phyloP scores from a whole-genome alignment of 1,140 invertebrate species.

The Listronotus oregonensis region DNA sequence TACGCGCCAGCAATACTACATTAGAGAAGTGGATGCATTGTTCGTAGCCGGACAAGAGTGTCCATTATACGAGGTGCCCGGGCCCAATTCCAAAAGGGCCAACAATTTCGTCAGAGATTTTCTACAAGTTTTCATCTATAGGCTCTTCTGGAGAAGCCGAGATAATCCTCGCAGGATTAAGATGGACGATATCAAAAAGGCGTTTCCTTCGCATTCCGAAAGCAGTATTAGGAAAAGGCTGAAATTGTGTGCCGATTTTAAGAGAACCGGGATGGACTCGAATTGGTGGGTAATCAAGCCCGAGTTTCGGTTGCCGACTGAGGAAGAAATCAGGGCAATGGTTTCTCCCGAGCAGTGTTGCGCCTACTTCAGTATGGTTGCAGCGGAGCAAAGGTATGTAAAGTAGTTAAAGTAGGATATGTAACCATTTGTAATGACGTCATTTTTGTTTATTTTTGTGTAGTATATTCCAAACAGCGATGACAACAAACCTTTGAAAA shows the following conservation, averaged over 20 bases:
- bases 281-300: slow-evolving; percentile 98
- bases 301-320: slow-evolving; percentile 94
- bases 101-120: slow-evolving; percentile 98
- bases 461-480: no score
- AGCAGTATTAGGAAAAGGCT: slow-evolving; percentile 95
- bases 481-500: no score
- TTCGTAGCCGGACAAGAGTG: slow-evolving; percentile 96
- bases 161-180: slow-evolving; percentile 90
- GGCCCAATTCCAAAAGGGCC: slow-evolving; percentile 97
- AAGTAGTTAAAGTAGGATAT: no score
- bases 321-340: slow-evolving; percentile 98
- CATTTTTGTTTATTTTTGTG: no score
- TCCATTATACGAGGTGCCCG: slow-evolving; percentile 97
- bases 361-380: slow-evolving; percentile 97
- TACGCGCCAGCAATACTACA: slow-evolving; percentile 85
- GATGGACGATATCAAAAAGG: slow-evolving; percentile 99
- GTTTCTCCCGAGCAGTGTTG: slow-evolving; percentile 99
- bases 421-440: no score
- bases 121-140: slow-evolving; percentile 88
- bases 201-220: slow-evolving; percentile 96
- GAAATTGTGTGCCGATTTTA: slow-evolving; percentile 98
- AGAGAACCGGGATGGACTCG: slow-evolving; percentile 87
- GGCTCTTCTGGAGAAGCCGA: slow-evolving; percentile 95
- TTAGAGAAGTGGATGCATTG: slow-evolving; percentile 87
- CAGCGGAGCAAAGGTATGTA: slow-evolving; percentile 84